phyloP scores from a whole-genome alignment of 2,888 invertebrate species.

The Nasonovia ribisnigri region DNA sequence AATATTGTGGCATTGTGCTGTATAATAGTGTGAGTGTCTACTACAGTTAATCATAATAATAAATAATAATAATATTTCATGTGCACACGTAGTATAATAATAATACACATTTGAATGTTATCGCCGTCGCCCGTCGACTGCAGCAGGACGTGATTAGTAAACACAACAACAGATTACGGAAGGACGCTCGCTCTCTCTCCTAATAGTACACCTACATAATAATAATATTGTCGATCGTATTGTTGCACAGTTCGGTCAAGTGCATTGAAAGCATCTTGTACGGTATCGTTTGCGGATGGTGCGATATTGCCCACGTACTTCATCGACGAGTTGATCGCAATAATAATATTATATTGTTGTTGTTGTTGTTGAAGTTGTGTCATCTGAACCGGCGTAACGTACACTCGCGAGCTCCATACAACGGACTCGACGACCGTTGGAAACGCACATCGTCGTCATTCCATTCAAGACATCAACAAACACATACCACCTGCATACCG shows the following conservation, averaged over 20 bases:
- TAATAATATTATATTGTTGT: background rate
- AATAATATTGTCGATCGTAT: background rate
- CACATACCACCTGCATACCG: background rate
- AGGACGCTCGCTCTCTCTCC: conserved; percentile 14
- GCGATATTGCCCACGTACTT: background rate
- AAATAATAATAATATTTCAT: background rate
- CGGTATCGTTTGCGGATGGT: background rate
- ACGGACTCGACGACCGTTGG: background rate
- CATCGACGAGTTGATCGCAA: background rate
- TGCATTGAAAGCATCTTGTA: background rate
- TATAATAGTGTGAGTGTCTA: background rate
- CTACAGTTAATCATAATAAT: background rate
- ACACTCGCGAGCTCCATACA: background rate
- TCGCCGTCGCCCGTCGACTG: background rate
- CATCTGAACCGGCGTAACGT: background rate
- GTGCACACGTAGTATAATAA: background rate
- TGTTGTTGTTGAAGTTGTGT: background rate
- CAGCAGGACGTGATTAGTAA: background rate
- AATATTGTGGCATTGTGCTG: too few species aligned
- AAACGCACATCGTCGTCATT: background rate
- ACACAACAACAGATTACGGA: background rate
- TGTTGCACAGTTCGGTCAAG: background rate
- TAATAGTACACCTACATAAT: background rate
- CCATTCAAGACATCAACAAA: background rate
- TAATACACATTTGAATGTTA: background rate